Evolutionary conservation across 2,113 vertebrate genomes (phyloP), one percentile per base, ranked within the genome.

Genomic region (Equus quagga): DNA sequence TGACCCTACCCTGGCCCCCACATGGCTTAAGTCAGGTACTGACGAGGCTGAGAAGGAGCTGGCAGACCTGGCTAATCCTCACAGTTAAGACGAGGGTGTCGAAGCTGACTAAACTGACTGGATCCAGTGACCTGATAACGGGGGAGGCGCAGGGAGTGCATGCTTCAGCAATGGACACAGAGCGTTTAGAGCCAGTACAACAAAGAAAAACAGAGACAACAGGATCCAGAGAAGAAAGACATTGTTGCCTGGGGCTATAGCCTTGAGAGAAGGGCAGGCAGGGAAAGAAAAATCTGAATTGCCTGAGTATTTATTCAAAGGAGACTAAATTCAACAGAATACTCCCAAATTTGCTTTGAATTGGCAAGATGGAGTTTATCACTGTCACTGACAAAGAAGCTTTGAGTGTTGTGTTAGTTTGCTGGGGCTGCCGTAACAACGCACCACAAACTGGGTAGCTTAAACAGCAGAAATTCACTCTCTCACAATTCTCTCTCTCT

Each of bases 281-380:
- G 15, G 28, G 9, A 72, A 49, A 70, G 26, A 51, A 75, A 51
- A 23, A 28, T 91, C 46, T n/a, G 23, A 79, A 72, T 31, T 60
- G 54, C 58, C 60, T 54, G 31, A 64, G 51, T 60, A 58, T 94
- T 93, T 89, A 72, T 56, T 75, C 21, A 83, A 85, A 84, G 84
- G 67, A 94, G 12, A 70, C 19, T 44, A 54, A 69, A 10, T 94
- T 91, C 49, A 89, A 54, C 18, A 18, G 24, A 89, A 93, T n/a
- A 72, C 17, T 85, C 5, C 15, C 36, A 89, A 62, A 62, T 64
- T 41, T 96, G 67, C 85, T 91, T 93, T 96, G 81, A 89, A 72
- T 72, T 78, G 60, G 62, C 65, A 88, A 91, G 65, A 80, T 69
- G 18, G 67, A 85, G n/a, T 89, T 93, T 91, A 93, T 31, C 62